Evolutionary conservation across 1,140 invertebrate genomes (phyloP).

Genomic region (Drosophila sp.): DNA sequence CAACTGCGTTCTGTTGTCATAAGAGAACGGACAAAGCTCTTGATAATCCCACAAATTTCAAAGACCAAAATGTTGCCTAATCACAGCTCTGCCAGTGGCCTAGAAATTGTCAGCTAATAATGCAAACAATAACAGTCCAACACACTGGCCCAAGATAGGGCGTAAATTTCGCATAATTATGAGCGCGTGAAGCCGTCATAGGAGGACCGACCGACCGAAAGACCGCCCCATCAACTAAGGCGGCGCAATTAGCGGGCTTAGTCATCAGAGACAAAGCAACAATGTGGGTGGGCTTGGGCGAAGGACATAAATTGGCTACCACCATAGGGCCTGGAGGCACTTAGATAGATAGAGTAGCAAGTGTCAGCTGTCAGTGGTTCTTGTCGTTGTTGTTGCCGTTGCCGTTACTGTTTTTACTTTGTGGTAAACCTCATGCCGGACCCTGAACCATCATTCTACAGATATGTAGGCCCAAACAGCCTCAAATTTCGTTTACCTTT

Average conservation of each 20-base stretch:
- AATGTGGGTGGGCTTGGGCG: slow-evolving; percentile 6
- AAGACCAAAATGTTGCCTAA: slow-evolving; percentile 34
- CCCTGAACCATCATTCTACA: not conserved
- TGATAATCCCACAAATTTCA: slow-evolving; percentile 60
- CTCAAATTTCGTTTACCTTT: slow-evolving; percentile 36
- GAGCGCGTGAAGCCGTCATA: slow-evolving; percentile 1
- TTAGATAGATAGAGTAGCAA: slow-evolving; percentile 69
- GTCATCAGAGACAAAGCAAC: slow-evolving; percentile 29
- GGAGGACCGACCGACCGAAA: not conserved
- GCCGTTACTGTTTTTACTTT: not conserved
- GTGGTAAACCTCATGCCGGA: slow-evolving; percentile 10
- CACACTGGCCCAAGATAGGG: slow-evolving; percentile 45
- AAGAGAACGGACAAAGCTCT: slow-evolving; percentile 56
- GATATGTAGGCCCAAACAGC: not conserved
- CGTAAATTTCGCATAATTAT: slow-evolving; percentile 67
- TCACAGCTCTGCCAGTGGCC: slow-evolving; percentile 47
- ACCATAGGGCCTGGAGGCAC: slow-evolving; percentile 52
- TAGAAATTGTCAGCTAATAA: slow-evolving; percentile 76
- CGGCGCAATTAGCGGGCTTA: slow-evolving; percentile 76
- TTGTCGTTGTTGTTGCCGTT: slow-evolving; percentile 1
- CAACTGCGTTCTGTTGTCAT: slow-evolving; percentile 10
- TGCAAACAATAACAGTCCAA: slow-evolving; percentile 67
- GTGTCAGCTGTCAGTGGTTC: slow-evolving; percentile 66
- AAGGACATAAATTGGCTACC: slow-evolving; percentile 60
- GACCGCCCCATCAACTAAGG: slow-evolving; percentile 49